Percentiles rank a stretch among this genome's conserved stretches.
Evolutionary conservation across 1,140 invertebrate genomes (phyloP).

Genomic region (Euwallacea similis): DNA sequence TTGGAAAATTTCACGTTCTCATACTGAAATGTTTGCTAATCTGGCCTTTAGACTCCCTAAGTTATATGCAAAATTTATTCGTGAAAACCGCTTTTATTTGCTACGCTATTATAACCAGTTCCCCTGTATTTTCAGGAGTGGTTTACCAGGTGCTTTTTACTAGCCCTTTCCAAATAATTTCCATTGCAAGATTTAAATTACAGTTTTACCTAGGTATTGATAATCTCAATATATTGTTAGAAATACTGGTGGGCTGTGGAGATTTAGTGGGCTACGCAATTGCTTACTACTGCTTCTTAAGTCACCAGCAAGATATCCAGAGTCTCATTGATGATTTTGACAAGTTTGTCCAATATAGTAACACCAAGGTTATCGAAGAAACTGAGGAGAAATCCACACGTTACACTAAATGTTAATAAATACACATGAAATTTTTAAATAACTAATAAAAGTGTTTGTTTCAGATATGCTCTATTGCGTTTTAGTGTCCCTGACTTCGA

Average conservation of each 20-base stretch:
- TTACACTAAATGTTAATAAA: slow-evolving; percentile 26
- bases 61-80: not conserved
- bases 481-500: slow-evolving; percentile 1
- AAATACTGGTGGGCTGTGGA: slow-evolving; percentile 18
- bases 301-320: slow-evolving; percentile 18
- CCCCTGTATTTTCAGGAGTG: not conserved
- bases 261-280: slow-evolving; percentile 22
- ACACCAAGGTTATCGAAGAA: slow-evolving; percentile 7
- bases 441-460: slow-evolving; percentile 5
- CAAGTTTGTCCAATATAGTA: slow-evolving; percentile 18
- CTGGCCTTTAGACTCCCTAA: not conserved
- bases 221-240: slow-evolving; percentile 9
- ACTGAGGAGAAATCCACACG: slow-evolving; percentile 5
- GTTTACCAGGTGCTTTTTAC: slow-evolving; percentile 12
- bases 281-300: slow-evolving; percentile 13
- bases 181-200: not conserved
- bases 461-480: slow-evolving; percentile 28
- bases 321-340: slow-evolving; percentile 26
- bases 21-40: slow-evolving; percentile 8
- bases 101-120: not conserved
- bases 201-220: slow-evolving; percentile 26
- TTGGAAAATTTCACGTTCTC: too few relatives aligned
- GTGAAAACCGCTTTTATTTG: not conserved
- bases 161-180: not conserved
- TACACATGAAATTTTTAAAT: not conserved